Conservation (phyloP, 1,140 invertebrate species). For the Mesaphorura yosii region DNA sequence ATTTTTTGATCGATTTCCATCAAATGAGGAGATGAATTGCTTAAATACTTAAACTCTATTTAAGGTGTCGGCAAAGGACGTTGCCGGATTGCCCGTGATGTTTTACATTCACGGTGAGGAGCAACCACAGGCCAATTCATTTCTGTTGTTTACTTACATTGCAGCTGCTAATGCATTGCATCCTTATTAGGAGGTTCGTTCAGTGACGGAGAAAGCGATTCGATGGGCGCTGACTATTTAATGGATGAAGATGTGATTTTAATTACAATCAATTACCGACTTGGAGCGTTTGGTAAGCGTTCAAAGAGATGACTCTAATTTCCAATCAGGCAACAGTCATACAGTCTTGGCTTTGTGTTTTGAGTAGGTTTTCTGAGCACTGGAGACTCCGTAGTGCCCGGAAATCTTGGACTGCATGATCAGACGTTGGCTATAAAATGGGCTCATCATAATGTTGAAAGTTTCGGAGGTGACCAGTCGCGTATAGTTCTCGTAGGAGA, state of each 20-base stretch:
- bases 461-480: background rate
- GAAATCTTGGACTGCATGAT: slow-evolving; percentile 13
- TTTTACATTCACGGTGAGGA: slow-evolving; percentile 43
- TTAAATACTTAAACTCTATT: too few relatives aligned
- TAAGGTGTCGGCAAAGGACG: background rate
- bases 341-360: background rate
- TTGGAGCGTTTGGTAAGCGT: background rate
- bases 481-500: background rate
- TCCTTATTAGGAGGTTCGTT: slow-evolving; percentile 41
- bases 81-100: slow-evolving; percentile 36
- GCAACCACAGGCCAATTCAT: too few relatives aligned
- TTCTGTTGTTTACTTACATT: too few relatives aligned
- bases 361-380: slow-evolving; percentile 15
- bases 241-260: slow-evolving; percentile 35
- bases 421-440: slow-evolving; percentile 8
- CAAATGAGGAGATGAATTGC: background rate
- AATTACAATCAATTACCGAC: slow-evolving; percentile 34
- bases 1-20: background rate
- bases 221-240: slow-evolving; percentile 32
- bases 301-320: background rate
- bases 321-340: background rate
- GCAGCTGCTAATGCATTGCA: too few relatives aligned
- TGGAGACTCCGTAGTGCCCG: slow-evolving; percentile 1
- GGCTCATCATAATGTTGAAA: slow-evolving; percentile 8
- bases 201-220: slow-evolving; percentile 23